These are phyloP conservation scores for Pachliopta kotzebuea DNA, from an alignment of 2,888 invertebrate species.

Conservation along the genomic window DNA sequence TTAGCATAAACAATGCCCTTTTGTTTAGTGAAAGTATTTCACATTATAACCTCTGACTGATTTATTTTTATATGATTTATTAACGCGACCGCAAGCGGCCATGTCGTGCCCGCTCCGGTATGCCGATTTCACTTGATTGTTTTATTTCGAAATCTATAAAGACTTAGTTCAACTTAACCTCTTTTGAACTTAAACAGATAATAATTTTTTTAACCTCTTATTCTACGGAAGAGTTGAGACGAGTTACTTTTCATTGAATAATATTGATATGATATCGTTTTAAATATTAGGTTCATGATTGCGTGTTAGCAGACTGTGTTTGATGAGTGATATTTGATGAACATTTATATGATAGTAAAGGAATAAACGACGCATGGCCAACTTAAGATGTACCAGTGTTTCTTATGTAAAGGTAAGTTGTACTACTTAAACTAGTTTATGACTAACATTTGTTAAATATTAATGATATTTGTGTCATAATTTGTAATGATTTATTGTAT, in stretches of 20 bases:
- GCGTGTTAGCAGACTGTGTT: conserved; percentile 7
- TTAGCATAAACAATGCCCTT: conserved; percentile 78
- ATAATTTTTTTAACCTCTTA: background rate
- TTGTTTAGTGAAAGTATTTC: conserved; percentile 80
- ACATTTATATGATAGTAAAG: conserved; percentile 42
- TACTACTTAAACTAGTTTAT: conserved; percentile 8
- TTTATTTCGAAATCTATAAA: conserved; percentile 17
- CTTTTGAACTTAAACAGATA: background rate
- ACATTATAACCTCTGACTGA: conserved; percentile 73
- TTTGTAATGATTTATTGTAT: too few relatives aligned
- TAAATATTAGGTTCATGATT: conserved; percentile 2
- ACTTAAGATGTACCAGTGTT: conserved; percentile 60
- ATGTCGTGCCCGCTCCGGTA: conserved; percentile 48
- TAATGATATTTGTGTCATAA: too few relatives aligned
- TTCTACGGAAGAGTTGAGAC: background rate
- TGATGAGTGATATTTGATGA: conserved; percentile 13
- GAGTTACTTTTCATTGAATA: background rate
- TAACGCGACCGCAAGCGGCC: conserved; percentile 48
- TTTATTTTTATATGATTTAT: conserved; percentile 79
- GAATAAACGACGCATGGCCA: conserved; percentile 48
- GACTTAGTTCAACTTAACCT: background rate
- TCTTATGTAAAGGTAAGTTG: conserved; percentile 57
- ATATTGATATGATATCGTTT: background rate
- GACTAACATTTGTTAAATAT: too few relatives aligned
- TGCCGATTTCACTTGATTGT: conserved; percentile 34